Base-by-base conservation (phyloP, 1,140 invertebrate species). In the Coelopa frigida region DNA sequence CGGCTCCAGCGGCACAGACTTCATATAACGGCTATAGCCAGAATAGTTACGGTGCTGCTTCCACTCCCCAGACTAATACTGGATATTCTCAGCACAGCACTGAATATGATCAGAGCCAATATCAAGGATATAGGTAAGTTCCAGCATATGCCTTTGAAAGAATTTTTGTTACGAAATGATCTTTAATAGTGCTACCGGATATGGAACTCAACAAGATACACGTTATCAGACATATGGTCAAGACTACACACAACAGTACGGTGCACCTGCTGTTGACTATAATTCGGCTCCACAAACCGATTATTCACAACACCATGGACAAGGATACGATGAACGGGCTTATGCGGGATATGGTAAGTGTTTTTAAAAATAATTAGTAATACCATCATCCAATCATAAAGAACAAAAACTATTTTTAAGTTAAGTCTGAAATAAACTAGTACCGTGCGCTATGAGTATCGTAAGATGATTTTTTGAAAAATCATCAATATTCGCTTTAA, bases 71-170 rank as follows among this genome's bases (percentile, higher is more conserved):
- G 27, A 55, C 63, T 14, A 67, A 49, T 42, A 58, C 47, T 27
- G 60, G 54, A 35, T 68, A 68, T 50, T 52, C 58, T 18, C 58
- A 59, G 43, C 55, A 59, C 18, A 50, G 50, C 26, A 49, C 53
- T 11, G 64, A 68, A 21, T 68, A 68, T 44, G 64, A 68, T 55
- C 64, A 63, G 41, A 68, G 59, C 48, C 64, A 68, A 49, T 68
- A 68, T 40, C 61, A 65, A 40, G 51, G 48, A 37, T 68, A 68
- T 49, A 61, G 57, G 64, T 68, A 50, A 40, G 54, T 44, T 12
- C 20, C 8, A n/a, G n/a, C 5, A 39, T 39, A 29, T 2, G 23
- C 8, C 15, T 39, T 7, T 8, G 17, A 35, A 11, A 14, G n/a
- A 5, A 33, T 27, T 10, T 18, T 37, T 20, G 36, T 44, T 48